These are phyloP conservation scores for Phyllostomus hastatus DNA, from an alignment of 2,113 vertebrate genomes.

Conservation along the genomic window DNA sequence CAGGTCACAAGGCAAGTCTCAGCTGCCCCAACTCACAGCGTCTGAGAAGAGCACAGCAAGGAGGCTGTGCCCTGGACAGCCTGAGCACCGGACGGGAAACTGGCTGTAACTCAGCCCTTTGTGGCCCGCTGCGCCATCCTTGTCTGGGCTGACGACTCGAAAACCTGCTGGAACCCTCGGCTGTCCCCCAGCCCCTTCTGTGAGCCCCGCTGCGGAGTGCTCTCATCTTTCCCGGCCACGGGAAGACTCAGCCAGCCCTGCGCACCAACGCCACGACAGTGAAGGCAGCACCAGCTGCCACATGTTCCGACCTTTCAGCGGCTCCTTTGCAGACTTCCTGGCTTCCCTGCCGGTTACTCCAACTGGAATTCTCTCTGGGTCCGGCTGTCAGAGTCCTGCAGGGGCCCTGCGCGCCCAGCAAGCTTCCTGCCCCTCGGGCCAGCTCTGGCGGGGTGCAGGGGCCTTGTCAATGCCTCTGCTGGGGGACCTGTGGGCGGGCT, in stretches of 20 bases:
- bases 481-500: background rate
- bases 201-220: accelerated
- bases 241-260: too few relatives aligned
- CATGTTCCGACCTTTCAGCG: accelerated
- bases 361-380: background rate
- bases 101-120: too few relatives aligned
- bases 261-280: accelerated
- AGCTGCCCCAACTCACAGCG: background rate
- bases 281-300: accelerated
- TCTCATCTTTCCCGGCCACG: accelerated
- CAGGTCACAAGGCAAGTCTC: background rate
- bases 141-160: background rate
- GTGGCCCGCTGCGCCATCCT: background rate
- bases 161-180: accelerated
- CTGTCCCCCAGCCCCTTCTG: too few relatives aligned
- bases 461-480: background rate
- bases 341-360: background rate
- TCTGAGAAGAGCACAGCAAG: background rate
- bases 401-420: too few relatives aligned
- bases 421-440: accelerated
- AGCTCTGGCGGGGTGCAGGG: background rate
- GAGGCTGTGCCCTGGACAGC: background rate
- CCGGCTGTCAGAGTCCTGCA: background rate
- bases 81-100: background rate
- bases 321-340: background rate